Conservation (phyloP, 1,140 invertebrate species). For the Augochlora pura region DNA sequence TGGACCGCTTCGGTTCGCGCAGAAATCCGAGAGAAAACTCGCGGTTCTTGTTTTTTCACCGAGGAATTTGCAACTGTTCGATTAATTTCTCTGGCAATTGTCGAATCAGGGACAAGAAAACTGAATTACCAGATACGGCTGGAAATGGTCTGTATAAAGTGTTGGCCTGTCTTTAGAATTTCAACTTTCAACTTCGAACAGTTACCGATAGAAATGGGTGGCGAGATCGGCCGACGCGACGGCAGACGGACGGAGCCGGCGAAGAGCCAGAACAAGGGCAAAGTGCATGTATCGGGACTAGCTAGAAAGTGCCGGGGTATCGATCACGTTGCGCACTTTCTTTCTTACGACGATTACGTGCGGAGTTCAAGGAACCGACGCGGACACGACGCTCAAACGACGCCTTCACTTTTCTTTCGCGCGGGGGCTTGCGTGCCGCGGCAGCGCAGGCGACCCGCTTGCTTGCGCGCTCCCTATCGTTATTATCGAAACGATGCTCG, state of each 20-base stretch:
- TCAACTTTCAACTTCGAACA: background rate
- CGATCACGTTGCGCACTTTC: constrained; percentile 58
- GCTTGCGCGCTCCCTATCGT: constrained; percentile 5
- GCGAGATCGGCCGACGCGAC: too few relatives aligned
- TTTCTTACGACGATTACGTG: constrained; percentile 60
- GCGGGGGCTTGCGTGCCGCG: background rate
- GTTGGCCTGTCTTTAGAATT: background rate
- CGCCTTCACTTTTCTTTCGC: constrained; percentile 47
- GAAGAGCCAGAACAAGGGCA: background rate
- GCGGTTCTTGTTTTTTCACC: too few relatives aligned
- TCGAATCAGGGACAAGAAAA: too few relatives aligned
- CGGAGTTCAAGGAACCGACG: constrained; percentile 46
- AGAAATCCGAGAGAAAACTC: too few relatives aligned
- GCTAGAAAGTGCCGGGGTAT: constrained; percentile 52
- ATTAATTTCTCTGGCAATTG: too few relatives aligned
- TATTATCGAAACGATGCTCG: constrained; percentile 2
- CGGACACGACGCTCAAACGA: background rate
- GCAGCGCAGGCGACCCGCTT: background rate
- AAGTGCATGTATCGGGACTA: constrained; percentile 22
- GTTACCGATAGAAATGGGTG: too few relatives aligned
- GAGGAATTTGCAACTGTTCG: too few relatives aligned
- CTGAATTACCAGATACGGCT: too few relatives aligned
- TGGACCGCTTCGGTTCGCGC: too few relatives aligned
- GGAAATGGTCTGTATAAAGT: too few relatives aligned
- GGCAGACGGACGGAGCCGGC: background rate